A percentile compares a stretch with the other conserved stretches of the same genome.
phyloP scores from a whole-genome alignment of 2,113 vertebrate species.

The Microcebus jonahi region DNA sequence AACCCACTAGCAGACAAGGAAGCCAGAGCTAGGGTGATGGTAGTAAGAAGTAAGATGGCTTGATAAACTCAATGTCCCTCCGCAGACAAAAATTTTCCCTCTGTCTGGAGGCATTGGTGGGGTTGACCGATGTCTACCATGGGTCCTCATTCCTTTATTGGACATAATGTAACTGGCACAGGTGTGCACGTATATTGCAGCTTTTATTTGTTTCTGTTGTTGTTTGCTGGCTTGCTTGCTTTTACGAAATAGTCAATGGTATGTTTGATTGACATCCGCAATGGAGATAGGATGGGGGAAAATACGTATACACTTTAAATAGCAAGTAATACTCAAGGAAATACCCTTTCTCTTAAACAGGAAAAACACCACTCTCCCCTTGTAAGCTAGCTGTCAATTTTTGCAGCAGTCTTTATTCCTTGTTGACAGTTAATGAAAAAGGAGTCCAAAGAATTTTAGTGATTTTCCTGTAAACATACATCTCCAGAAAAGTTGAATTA shows the following conservation, averaged over 20 bases:
- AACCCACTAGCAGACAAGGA: background rate
- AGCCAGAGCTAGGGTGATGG: accelerated
- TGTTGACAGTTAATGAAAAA: background rate
- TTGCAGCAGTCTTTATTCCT: background rate
- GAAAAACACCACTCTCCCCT: accelerated
- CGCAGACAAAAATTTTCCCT: background rate
- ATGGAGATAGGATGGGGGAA: background rate
- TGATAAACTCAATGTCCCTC: background rate
- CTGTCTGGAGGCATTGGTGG: background rate
- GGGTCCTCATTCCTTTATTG: too few relatives aligned
- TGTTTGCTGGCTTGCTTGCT: background rate
- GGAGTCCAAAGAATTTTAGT: background rate
- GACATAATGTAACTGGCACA: background rate
- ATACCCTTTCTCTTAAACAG: background rate
- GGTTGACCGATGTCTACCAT: background rate
- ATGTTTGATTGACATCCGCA: background rate
- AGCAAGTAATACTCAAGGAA: background rate
- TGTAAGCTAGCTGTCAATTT: accelerated
- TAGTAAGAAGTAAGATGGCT: background rate
- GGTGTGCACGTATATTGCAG: background rate
- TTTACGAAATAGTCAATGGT: background rate
- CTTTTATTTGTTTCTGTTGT: background rate
- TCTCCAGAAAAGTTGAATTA: background rate
- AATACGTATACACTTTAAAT: background rate
- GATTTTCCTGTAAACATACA: background rate